Base-by-base conservation (phyloP, 92 coral and sea anemone genomes). In the Porites evermanni region DNA sequence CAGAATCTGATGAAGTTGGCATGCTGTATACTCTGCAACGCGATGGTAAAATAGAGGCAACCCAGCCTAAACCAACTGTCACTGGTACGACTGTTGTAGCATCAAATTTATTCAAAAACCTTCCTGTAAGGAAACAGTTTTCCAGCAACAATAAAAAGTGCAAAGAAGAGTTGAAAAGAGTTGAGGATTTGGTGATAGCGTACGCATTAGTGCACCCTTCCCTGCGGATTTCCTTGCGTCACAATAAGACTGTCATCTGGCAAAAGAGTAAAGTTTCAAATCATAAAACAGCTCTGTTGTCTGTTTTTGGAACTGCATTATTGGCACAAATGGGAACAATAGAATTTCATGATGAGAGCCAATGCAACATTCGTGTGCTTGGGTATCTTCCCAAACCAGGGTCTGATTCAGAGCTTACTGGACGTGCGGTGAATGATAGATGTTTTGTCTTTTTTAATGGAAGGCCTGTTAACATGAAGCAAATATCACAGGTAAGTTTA, bases 111-210 rank as follows among this genome's bases (percentile, higher is more conserved):
- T 97, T 97, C 80, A 97, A 95, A 68, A 93, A 92, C 51, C 76
- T 97, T 26, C 99, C 99, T 1, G 99, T 97, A 11, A 93, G 99
- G 64, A 97, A 93, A 74, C 99, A 95, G 81, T 95, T 93, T 80
- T 91, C 91, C 58, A 83, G 93, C 77, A 92, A 84, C 79, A 60
- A 74, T 58, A 97, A 97, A 87, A 97, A 95, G 82, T 93, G 99
- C 75, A 97, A 95, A 78, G 99, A 97, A 12, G 99, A 97, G 79
- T 83, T 97, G 21, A 97, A 95, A 59, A 97, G 76, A 84, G 91
- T 97, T 24, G 99, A 97, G 61, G 97, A 95, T 51, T 78, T 95
- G 47, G 82, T 93, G 54, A 95, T 97, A 93, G 95, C 99, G 1
- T 97, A 89, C 82, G 98, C 92, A 0, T 74, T 94, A 44, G 83